phyloP scores from a whole-genome alignment of 2,888 invertebrate species.

The Chloroclysta siterata region DNA sequence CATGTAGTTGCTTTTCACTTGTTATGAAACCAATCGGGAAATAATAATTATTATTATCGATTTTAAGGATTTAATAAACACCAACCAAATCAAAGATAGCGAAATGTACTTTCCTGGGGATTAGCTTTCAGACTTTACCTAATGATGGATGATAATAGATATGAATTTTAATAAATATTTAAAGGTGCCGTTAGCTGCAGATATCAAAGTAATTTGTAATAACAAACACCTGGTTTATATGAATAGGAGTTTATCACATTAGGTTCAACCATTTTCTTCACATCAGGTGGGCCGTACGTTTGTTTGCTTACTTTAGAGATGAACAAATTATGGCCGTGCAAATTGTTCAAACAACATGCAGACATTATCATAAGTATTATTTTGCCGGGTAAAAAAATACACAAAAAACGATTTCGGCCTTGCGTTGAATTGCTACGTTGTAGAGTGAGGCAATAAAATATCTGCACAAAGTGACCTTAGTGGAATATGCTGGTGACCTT shows the following conservation, averaged over 20 bases:
- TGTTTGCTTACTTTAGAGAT: slow-evolving; percentile 14
- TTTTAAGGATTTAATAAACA: background rate
- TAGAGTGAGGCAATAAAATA: slow-evolving; percentile 76
- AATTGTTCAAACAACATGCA: slow-evolving; percentile 47
- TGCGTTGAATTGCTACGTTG: slow-evolving; percentile 74
- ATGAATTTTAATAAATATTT: too few species aligned
- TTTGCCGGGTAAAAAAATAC: slow-evolving; percentile 60
- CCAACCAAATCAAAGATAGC: background rate
- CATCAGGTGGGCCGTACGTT: too few species aligned
- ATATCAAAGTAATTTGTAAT: too few species aligned
- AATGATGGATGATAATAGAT: background rate
- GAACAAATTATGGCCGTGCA: slow-evolving; percentile 35
- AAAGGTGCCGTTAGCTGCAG: too few species aligned
- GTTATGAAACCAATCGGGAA: slow-evolving; percentile 11
- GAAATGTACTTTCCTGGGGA: slow-evolving; percentile 28
- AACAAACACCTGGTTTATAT: too few species aligned
- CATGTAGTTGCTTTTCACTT: slow-evolving; percentile 17
- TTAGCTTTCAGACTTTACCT: slow-evolving; percentile 35
- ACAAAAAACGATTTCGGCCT: slow-evolving; percentile 73
- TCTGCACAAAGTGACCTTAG: slow-evolving; percentile 77
- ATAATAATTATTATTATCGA: background rate
- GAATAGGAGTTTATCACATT: too few species aligned
- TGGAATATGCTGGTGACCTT: slow-evolving; percentile 74
- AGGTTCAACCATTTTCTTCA: too few species aligned
- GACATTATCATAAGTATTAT: slow-evolving; percentile 54